Evolutionary conservation across 1,140 invertebrate genomes (phyloP), one percentile per base, ranked within the genome.

Genomic region (Amphibalanus amphitrite): DNA sequence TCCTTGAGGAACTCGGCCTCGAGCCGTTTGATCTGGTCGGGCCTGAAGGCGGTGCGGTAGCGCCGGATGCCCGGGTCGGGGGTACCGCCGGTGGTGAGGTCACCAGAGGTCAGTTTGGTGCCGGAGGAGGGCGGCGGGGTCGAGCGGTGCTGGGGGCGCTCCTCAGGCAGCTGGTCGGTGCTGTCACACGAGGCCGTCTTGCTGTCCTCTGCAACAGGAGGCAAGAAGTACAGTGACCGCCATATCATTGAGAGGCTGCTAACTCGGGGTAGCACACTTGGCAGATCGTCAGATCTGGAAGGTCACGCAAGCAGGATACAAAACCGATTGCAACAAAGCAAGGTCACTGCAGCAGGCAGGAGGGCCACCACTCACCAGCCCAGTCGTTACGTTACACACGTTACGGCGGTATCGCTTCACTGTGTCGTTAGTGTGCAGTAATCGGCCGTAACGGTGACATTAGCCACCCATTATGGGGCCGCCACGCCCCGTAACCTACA

Each of bases 1-100:
- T 99, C 97, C 77, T 93, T 90, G 77, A 87, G 86, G 80, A 99
- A 99, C 80, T 99, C 97, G 77, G 95, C 94, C 81, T 99, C 97
- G n/a, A 99, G 81, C 64, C 93, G 83, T 0, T 85, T 86, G 28
- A 99, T 82, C 80, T 99, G 97, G 78, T 99, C 96, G 30, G 95
- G 84, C 0, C 93, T 96, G 82, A 99, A 99, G 0, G 97, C 97
- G 0, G 97, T 99, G 29, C 97, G 84, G 78, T 99, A 99, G 69
- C 97, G 65, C 6, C 65, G 15, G 28, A 67, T 67, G 65, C 28
- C 28, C 6, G 65, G 65, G 17, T 67, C 65, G 3, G 26, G 65
- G 47, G 6, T 20, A 20, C 13, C 47, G 47, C 33, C 33, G 15
- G 4, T 15, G 10, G 28, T 28, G n/a, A 8, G n/a, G 28, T 67